Conservation (phyloP, 2,797 vertebrate species). For the Alauda arvensis region DNA sequence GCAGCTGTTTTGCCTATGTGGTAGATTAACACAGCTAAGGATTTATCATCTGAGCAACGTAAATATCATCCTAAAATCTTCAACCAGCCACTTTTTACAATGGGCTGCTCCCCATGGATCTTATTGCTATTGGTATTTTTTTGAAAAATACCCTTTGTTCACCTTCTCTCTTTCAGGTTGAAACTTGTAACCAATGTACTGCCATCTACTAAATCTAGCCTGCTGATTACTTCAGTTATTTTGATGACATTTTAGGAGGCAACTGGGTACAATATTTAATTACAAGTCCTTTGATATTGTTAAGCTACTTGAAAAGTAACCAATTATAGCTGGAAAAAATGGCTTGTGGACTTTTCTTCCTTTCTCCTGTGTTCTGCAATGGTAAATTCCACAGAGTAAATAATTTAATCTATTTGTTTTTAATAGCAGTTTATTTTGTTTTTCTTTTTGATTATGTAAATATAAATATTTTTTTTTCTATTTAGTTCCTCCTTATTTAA, state of each 20-base stretch:
- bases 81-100: background rate
- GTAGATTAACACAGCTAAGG: background rate
- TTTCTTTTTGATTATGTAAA: background rate
- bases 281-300: background rate
- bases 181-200: accelerated
- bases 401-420: background rate
- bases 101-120: background rate
- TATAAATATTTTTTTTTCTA: background rate
- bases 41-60: background rate
- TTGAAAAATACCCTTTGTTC: background rate
- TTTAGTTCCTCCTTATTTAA: background rate
- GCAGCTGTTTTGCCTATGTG: accelerated
- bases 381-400: background rate
- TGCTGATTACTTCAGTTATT: background rate
- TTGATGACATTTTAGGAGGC: background rate
- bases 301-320: background rate
- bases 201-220: background rate
- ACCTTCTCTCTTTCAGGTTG: background rate
- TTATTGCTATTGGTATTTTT: background rate
- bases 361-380: background rate
- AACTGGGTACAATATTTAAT: background rate
- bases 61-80: background rate
- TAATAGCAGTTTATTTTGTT: background rate
- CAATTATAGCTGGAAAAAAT: background rate
- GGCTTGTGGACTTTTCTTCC: background rate